Percentiles rank a stretch among this genome's conserved stretches.
Evolutionary conservation across 2,888 invertebrate genomes (phyloP).

Genomic region (Eurytoma californica): DNA sequence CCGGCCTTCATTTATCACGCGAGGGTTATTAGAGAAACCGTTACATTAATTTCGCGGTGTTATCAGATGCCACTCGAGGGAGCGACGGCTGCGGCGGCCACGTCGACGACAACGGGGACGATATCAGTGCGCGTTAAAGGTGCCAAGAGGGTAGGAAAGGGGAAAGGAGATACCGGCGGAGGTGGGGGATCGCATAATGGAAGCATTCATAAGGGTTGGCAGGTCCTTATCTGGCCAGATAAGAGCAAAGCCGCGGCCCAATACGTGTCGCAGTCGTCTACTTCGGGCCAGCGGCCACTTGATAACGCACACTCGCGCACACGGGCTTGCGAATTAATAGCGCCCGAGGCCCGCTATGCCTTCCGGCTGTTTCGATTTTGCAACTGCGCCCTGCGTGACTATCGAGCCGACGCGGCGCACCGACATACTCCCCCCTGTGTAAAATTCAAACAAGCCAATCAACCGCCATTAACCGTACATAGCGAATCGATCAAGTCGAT

Average conservation of each 20-base stretch:
- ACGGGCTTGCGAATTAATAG: not conserved
- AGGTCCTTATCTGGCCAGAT: constrained; percentile 68
- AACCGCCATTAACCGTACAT: constrained; percentile 10
- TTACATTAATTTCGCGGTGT: constrained; percentile 53
- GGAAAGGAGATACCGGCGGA: constrained; percentile 42
- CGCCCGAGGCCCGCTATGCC: not conserved
- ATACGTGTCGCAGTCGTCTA: constrained; percentile 16
- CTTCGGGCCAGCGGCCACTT: not conserved
- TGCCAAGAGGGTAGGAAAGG: constrained; percentile 24
- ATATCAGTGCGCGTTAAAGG: constrained; percentile 20
- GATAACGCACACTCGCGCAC: constrained; percentile 4
- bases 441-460: constrained; percentile 51
- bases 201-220: constrained; percentile 71
- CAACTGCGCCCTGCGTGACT: not conserved
- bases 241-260: constrained; percentile 61
- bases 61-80: constrained; percentile 56
- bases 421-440: not conserved
- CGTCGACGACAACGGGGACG: too few relatives aligned
- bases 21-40: constrained; percentile 57
- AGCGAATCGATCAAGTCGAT: constrained; percentile 23
- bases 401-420: not conserved
- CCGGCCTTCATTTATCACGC: constrained; percentile 55
- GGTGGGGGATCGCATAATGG: constrained; percentile 63
- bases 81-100: constrained; percentile 45
- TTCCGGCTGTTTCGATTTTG: constrained; percentile 19